Evolutionary conservation across 2,888 invertebrate genomes (phyloP).

Genomic region (Cinara cedri): DNA sequence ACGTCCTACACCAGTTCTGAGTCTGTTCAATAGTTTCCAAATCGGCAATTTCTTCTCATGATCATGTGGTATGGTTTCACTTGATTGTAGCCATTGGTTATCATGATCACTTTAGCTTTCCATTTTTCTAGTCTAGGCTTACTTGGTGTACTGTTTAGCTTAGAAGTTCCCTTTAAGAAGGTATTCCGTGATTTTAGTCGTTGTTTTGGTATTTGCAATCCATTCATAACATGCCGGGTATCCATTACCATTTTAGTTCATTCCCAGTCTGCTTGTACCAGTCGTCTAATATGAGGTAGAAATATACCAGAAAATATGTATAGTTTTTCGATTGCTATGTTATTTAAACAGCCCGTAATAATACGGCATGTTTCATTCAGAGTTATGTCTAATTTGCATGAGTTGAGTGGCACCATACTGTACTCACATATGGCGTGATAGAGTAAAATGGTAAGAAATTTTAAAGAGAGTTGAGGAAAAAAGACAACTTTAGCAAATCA

Average conservation of each 20-base stretch:
- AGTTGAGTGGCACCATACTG: no score
- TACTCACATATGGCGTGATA: no score
- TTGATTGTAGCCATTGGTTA: not conserved
- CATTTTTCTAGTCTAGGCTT: not conserved
- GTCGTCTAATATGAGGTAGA: no score
- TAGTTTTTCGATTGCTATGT: no score
- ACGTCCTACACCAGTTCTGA: not conserved
- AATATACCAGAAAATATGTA: no score
- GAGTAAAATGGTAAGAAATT: no score
- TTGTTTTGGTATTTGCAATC: not conserved
- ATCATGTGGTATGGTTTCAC: not conserved
- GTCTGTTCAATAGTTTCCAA: not conserved
- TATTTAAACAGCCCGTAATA: no score
- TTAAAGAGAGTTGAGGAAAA: no score
- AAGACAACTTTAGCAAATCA: no score
- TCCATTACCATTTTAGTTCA: not conserved
- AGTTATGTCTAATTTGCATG: no score
- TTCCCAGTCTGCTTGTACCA: no score
- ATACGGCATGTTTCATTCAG: no score
- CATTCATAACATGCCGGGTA: not conserved
- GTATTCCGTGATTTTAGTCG: not conserved
- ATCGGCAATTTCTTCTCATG: not conserved
- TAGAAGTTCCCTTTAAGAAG: not conserved
- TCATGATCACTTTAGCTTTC: not conserved
- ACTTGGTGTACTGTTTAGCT: not conserved